Base-by-base conservation (phyloP, 2,797 vertebrate species). In the Sardinella longiceps region DNA sequence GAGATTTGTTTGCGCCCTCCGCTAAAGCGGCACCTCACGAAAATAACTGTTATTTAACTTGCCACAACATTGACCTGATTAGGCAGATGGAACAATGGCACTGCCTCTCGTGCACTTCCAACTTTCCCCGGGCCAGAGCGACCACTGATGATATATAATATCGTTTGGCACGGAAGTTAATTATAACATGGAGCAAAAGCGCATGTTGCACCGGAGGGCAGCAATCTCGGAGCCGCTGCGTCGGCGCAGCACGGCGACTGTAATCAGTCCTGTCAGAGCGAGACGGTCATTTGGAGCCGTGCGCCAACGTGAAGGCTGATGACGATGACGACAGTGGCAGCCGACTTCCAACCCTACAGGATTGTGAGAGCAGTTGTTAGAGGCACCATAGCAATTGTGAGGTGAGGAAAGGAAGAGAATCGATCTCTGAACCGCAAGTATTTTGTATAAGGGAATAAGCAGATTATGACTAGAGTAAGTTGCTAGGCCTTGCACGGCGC, bases 141-240 rank as follows among this genome's bases (percentile, higher is more conserved):
- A 90, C 82, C 93, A 93, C 90, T 94, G 93, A 95, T 97, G 93
- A 95, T 95, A 95, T 93, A 94, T 96, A 97, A 97, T 96, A 95
- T 94, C 91, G 96, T 95, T 96, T 97, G 97, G 96, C 97, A 98
- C 95, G 91, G 92, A 92, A 93, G 93, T 96, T 98, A 98, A 98
- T 98, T 98, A 97, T 96, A 96, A 96, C 94, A 94, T 94, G 95
- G 94, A 88, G 94, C 92, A 93, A 91, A 74, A 3, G 28, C 23
- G 25, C 91, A 87, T 91, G 92, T 95, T 95, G 92, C 92, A 92
- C 93, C 92, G 93, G 91, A 95, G 93, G 90, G 84, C 88, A 91
- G 89, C 92, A 94, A 95, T 94, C 92, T 94, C 86, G 94, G 93
- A 88, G 89, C 20, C 33, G 70, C 15, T 43, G 37, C 33, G 5